phyloP scores from a whole-genome alignment of 2,797 vertebrate species.

The Myotis pilosus region DNA sequence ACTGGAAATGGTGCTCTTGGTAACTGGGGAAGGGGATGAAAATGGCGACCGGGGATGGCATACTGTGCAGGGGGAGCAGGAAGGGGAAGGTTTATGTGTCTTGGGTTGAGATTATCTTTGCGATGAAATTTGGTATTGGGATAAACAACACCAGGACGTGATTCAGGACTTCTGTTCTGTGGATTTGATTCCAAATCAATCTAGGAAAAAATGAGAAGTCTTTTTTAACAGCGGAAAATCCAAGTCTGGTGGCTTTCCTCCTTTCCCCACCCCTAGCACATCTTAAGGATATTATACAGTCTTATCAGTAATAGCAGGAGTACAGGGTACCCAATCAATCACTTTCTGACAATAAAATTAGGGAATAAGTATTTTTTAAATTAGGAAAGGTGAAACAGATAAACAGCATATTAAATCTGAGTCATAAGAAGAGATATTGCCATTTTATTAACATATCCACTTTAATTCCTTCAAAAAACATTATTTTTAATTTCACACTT shows the following conservation, averaged over 20 bases:
- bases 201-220: slow-evolving; percentile 79
- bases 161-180: slow-evolving; percentile 92
- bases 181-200: slow-evolving; percentile 90
- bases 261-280: background rate
- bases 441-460: slow-evolving; percentile 37
- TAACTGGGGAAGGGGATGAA: slow-evolving; percentile 89
- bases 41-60: slow-evolving; percentile 85
- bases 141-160: slow-evolving; percentile 88
- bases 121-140: slow-evolving; percentile 91
- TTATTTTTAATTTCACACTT: slow-evolving; percentile 54
- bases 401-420: slow-evolving; percentile 17
- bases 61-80: slow-evolving; percentile 91
- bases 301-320: background rate
- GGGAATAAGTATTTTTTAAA: background rate
- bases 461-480: slow-evolving; percentile 43
- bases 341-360: slow-evolving; percentile 41
- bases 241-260: background rate
- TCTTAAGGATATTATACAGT: background rate
- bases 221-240: background rate
- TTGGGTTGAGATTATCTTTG: slow-evolving; percentile 92
- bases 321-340: background rate
- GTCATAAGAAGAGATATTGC: background rate
- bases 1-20: slow-evolving; percentile 90
- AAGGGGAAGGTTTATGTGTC: slow-evolving; percentile 93
- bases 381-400: slow-evolving; percentile 7